Base-by-base conservation (phyloP, 1,140 invertebrate species). In the Hylyphantes graminicola region DNA sequence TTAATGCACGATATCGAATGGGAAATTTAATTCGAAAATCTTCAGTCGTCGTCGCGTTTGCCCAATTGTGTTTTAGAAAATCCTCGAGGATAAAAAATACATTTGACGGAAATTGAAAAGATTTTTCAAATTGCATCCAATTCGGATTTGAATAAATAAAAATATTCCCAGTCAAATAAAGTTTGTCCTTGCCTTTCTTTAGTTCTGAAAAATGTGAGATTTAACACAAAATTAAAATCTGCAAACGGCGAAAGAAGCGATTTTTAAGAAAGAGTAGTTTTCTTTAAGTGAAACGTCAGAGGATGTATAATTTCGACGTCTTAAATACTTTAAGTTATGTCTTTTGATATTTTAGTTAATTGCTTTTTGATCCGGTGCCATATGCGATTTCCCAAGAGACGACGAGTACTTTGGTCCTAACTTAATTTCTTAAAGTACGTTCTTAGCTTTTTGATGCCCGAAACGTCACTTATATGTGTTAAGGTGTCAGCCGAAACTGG, bases 301-400 rank as follows among this genome's bases (percentile, higher is more conserved):
- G 55, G 9, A 50, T 13, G 9, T 63, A n/a, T 63, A 76, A 64
- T 64, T 67, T 55, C 15, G 51, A 17, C 35, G 54, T 6, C 68
- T 55, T 48, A 55, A 59, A 67, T 17, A 21, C 15, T 70, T 70
- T 53, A 21, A 63, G 19, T 76, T 76, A 76, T 76, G 55, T 76
- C 19, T 63, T 50, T 12, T 51, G 48, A 64, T 51, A 63, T 61
- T 76, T 74, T 76, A 51, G 74, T 64, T 76, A 76, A 76, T 76
- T 76, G 64, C 57, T 76, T 76, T 76, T 76, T 76, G 74, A 76
- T 76, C 59, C 55, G 15, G 7, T 9, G 17, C 74, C 74, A 76
- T 48, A 76, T 76, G 74, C 51, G 35, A 6, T 63, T 63, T 76
- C 72, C 48, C 72, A 74, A n/a, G 72, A 74, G 72, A 74, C 6